These are phyloP conservation scores for Megaceryle torquata DNA, from an alignment of 2,113 vertebrate species.

Conservation along the genomic window DNA sequence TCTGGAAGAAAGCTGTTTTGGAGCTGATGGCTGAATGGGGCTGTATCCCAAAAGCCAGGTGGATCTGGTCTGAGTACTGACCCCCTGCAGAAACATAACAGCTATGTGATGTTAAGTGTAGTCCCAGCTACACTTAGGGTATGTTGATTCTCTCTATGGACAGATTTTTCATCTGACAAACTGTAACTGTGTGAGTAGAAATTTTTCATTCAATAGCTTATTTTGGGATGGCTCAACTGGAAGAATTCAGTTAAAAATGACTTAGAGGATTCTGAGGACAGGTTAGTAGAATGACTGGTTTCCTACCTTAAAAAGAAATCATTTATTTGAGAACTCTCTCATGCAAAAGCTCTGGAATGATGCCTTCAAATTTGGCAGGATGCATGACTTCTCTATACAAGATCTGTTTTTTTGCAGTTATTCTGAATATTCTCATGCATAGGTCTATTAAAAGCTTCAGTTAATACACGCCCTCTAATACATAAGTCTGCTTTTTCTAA, in stretches of 20 bases:
- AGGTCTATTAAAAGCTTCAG: neutral
- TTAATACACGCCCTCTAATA: neutral
- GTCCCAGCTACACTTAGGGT: neutral
- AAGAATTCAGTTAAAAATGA: slow-evolving; percentile 23
- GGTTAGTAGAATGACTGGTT: neutral
- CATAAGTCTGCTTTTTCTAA: neutral
- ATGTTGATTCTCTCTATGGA: neutral
- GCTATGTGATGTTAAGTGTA: neutral
- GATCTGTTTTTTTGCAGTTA: neutral
- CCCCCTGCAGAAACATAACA: neutral
- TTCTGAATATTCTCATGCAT: neutral
- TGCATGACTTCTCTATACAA: neutral
- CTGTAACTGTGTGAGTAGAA: neutral
- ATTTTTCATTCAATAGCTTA: slow-evolving; percentile 8
- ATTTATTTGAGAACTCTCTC: neutral
- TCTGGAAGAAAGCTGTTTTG: neutral
- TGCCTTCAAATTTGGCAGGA: slow-evolving; percentile 10
- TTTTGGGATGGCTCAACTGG: neutral
- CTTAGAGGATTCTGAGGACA: neutral
- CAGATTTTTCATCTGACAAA: neutral
- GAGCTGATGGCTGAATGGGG: neutral
- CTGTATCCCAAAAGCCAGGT: neutral
- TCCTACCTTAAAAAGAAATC: neutral
- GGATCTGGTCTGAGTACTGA: neutral
- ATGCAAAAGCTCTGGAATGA: neutral